phyloP scores from a whole-genome alignment of 2,888 invertebrate species.

The Drosophila antonietae region DNA sequence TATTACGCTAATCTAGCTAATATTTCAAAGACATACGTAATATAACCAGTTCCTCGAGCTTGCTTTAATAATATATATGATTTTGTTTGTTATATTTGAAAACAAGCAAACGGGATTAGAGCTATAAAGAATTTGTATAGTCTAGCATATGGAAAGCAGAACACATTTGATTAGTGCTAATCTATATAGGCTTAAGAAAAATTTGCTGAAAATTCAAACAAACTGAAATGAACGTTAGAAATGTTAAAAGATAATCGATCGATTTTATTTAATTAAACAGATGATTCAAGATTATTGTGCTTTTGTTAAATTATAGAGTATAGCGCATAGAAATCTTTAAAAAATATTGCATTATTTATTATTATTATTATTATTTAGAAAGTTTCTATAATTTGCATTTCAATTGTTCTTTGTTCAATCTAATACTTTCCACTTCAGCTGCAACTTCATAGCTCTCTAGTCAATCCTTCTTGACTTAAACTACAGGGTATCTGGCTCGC shows the following conservation, averaged over 20 bases:
- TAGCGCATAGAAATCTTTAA: no score
- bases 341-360: no score
- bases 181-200: not conserved
- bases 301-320: no score
- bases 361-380: no score
- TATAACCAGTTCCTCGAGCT: constrained; percentile 13
- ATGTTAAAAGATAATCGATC: no score
- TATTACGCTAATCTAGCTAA: constrained; percentile 15
- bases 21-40: constrained; percentile 1
- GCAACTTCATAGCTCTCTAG: not conserved
- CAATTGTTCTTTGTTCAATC: not conserved
- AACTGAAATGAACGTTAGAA: not conserved
- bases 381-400: no score
- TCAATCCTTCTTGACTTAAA: no score
- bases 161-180: not conserved
- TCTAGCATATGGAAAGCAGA: not conserved
- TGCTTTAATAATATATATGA: constrained; percentile 8
- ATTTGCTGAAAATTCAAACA: not conserved
- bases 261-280: no score
- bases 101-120: constrained; percentile 10
- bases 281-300: no score
- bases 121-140: not conserved
- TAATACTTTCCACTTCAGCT: not conserved
- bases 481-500: constrained; percentile 11
- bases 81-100: not conserved